Conservation (phyloP, 2,888 invertebrate species). For the Apodemia hepburni region DNA sequence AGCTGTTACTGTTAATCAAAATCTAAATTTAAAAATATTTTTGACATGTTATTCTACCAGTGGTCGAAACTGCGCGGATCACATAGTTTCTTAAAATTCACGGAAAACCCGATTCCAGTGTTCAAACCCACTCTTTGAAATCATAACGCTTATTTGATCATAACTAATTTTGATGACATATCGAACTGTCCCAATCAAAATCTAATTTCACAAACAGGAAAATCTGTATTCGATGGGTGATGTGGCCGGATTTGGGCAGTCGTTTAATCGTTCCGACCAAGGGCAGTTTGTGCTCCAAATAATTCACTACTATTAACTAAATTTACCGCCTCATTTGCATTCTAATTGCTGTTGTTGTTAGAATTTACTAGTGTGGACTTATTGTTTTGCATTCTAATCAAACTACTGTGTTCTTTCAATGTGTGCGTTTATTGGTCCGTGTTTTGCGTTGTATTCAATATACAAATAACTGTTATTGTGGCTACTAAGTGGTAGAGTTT, state of each 20-base stretch:
- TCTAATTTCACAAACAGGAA: not conserved
- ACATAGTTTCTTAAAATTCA: too few relatives aligned
- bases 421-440: not conserved
- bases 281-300: constrained; percentile 24
- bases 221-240: constrained; percentile 6
- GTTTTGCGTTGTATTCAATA: too few relatives aligned
- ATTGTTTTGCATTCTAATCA: constrained; percentile 9
- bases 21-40: too few relatives aligned
- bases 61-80: too few relatives aligned
- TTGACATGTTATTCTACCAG: too few relatives aligned
- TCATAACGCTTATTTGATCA: not conserved
- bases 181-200: not conserved
- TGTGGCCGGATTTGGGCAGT: constrained; percentile 5
- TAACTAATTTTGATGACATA: not conserved
- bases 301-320: constrained; percentile 26
- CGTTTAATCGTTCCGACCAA: constrained; percentile 1
- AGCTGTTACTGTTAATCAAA: too few relatives aligned
- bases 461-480: too few relatives aligned
- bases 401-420: not conserved
- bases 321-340: constrained; percentile 34
- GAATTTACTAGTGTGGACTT: constrained; percentile 11
- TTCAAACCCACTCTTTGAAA: not conserved
- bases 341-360: constrained; percentile 28
- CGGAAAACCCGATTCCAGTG: too few relatives aligned
- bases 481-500: too few relatives aligned